Evolutionary conservation across 2,797 vertebrate species (phyloP).

Genomic region (Mus spretus): DNA sequence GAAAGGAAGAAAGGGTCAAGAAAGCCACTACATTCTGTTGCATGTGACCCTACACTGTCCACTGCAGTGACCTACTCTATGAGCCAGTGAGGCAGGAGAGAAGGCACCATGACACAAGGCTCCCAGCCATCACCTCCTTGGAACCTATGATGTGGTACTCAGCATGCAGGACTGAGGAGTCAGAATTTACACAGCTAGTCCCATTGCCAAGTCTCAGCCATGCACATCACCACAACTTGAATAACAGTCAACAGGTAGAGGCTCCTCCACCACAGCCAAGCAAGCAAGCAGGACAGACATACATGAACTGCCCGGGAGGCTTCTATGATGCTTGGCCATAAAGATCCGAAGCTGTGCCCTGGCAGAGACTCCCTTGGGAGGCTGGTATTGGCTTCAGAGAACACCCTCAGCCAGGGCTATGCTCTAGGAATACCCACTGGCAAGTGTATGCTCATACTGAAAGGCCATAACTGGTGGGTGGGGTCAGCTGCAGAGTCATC

Average conservation of each 20-base stretch:
- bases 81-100: neutral
- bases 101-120: neutral
- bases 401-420: neutral
- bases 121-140: accelerated
- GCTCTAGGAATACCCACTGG: neutral
- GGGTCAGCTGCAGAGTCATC: neutral
- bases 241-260: neutral
- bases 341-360: neutral
- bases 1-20: neutral
- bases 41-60: neutral
- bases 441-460: no score
- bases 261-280: neutral
- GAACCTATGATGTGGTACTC: no score
- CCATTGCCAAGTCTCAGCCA: neutral
- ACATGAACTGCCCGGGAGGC: no score
- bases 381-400: neutral
- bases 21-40: neutral
- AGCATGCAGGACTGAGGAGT: neutral
- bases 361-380: neutral
- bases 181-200: neutral
- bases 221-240: accelerated
- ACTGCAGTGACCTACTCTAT: neutral
- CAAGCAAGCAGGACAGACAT: no score
- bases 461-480: neutral
- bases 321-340: neutral